phyloP scores from a whole-genome alignment of 2,797 vertebrate species.

The Pseudochromis fuscus region DNA sequence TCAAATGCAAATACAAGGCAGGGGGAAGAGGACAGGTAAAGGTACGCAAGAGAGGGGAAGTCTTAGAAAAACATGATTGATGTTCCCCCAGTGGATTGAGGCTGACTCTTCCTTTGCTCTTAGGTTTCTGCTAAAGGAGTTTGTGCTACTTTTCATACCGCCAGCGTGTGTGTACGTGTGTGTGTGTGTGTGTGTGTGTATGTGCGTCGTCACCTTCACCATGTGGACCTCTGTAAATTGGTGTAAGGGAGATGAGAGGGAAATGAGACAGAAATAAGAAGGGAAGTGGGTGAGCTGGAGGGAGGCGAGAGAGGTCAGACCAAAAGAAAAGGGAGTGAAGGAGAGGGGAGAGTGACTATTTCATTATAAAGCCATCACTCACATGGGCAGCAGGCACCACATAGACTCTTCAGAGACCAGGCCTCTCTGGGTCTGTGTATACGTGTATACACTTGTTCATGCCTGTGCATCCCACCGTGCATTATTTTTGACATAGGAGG shows the following conservation, averaged over 20 bases:
- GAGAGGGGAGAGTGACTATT: constrained; percentile 70
- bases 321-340: constrained; percentile 51
- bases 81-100: constrained; percentile 71
- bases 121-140: constrained; percentile 68
- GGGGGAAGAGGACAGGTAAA: constrained; percentile 70
- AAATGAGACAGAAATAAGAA: constrained; percentile 22
- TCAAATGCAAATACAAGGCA: constrained; percentile 77
- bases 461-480: constrained; percentile 43
- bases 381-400: constrained; percentile 64
- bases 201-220: constrained; percentile 53
- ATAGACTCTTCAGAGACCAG: constrained; percentile 63
- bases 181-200: constrained; percentile 30
- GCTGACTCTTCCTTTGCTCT: constrained; percentile 66
- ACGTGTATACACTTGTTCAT: constrained; percentile 25
- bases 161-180: constrained; percentile 13
- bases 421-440: constrained; percentile 31
- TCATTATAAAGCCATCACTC: constrained; percentile 80
- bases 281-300: constrained; percentile 32
- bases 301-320: constrained; percentile 66
- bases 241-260: constrained; percentile 53
- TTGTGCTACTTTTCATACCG: constrained; percentile 57
- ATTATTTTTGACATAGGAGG: constrained; percentile 39
- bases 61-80: constrained; percentile 78
- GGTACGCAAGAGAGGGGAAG: constrained; percentile 58
- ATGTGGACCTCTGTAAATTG: constrained; percentile 56